A percentile compares a stretch with the other conserved stretches of the same genome.
These are phyloP conservation scores for Morelia viridis DNA, from an alignment of 2,797 vertebrate genomes.

Conservation along the genomic window DNA sequence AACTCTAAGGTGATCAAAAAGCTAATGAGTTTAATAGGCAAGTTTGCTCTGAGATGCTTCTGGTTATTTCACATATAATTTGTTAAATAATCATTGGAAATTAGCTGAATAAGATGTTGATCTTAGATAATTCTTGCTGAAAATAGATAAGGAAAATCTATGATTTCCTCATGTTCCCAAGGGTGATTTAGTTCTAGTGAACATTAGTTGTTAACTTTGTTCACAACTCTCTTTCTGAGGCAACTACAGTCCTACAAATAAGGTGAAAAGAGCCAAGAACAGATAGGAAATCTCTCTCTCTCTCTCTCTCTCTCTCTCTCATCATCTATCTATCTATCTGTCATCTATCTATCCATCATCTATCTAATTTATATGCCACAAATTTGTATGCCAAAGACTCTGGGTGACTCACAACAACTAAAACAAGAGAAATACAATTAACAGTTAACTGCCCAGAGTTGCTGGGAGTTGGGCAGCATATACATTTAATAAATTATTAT, in stretches of 20 bases:
- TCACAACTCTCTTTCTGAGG: constrained; percentile 43
- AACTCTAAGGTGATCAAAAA: background rate
- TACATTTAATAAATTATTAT: background rate
- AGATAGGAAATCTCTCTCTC: constrained; percentile 61
- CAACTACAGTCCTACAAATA: constrained; percentile 36
- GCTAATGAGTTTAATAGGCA: background rate
- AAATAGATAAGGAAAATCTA: background rate
- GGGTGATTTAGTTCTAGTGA: background rate
- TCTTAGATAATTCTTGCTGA: background rate
- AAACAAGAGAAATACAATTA: background rate
- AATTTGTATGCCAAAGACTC: background rate
- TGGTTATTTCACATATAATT: background rate
- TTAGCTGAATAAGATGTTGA: background rate
- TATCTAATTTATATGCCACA: background rate
- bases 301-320: background rate
- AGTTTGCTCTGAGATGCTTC: background rate
- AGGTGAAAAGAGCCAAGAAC: constrained; percentile 63
- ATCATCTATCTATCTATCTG: no score
- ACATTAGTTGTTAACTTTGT: constrained; percentile 24
- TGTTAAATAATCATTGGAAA: background rate
- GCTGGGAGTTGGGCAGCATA: background rate
- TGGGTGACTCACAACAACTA: background rate
- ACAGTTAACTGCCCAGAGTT: background rate
- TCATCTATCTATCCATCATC: constrained; percentile 20
- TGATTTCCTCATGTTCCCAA: background rate